Evolutionary conservation across 2,888 invertebrate species (phyloP).

Genomic region (Lasioglossum pauxillum): DNA sequence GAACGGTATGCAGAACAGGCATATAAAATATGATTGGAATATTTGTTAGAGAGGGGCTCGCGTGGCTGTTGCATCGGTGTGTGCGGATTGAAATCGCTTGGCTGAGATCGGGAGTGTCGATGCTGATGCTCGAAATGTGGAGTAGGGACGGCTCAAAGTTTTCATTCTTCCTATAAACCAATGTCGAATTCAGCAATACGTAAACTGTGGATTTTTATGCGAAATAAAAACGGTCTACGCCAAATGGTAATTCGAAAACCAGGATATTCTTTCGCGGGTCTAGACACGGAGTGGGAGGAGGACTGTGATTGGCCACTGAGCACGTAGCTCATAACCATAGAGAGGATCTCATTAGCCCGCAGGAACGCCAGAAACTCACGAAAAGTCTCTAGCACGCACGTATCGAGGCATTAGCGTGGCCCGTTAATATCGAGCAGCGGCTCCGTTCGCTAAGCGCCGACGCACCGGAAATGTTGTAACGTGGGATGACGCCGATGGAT

Average conservation of each 20-base stretch:
- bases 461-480: conserved; percentile 67
- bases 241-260: too few species aligned
- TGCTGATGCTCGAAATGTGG: neutral
- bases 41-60: conserved; percentile 40
- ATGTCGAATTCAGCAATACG: too few species aligned
- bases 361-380: neutral
- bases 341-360: neutral
- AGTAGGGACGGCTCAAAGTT: neutral
- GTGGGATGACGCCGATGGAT: conserved; percentile 60
- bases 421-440: conserved; percentile 50
- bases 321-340: neutral
- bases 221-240: too few species aligned
- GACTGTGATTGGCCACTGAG: too few species aligned
- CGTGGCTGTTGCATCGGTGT: neutral
- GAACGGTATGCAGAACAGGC: conserved; percentile 25
- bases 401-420: neutral
- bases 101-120: neutral
- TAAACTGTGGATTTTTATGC: too few species aligned
- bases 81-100: neutral
- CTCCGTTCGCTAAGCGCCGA: conserved; percentile 3
- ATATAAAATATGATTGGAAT: conserved; percentile 41
- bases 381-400: neutral
- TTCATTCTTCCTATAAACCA: too few species aligned
- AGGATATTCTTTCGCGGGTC: too few species aligned
- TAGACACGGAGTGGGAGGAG: too few species aligned